A percentile compares a stretch with the other conserved stretches of the same genome.
Evolutionary conservation across 2,113 vertebrate genomes (phyloP).

Genomic region (Neogobius melanostomus): DNA sequence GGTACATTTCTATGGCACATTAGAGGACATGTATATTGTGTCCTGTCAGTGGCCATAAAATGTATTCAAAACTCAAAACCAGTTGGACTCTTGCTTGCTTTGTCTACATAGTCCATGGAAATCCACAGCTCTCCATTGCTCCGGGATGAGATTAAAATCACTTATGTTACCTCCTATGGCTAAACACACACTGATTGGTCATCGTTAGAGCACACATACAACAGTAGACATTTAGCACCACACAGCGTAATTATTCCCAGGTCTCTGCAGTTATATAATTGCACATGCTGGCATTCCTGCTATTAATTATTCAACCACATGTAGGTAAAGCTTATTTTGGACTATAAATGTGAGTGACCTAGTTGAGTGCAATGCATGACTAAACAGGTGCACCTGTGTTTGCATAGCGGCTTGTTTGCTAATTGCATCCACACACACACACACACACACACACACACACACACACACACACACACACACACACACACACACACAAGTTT

Average conservation of each 20-base stretch:
- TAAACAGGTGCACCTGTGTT: slow-evolving; percentile 1
- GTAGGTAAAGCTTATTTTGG: slow-evolving; percentile 13
- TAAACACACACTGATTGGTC: background rate
- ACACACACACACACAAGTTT: background rate
- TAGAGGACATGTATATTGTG: too few relatives aligned
- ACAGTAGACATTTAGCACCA: background rate
- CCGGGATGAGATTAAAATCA: background rate
- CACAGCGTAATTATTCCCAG: background rate
- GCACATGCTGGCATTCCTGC: background rate
- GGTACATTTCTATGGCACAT: too few relatives aligned
- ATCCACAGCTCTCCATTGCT: background rate
- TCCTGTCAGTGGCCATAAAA: background rate
- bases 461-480: background rate
- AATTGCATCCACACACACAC: background rate
- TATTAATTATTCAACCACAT: slow-evolving; percentile 1
- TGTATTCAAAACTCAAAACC: background rate
- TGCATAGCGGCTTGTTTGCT: background rate
- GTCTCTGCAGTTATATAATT: slow-evolving; percentile 4
- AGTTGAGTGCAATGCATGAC: slow-evolving; percentile 13
- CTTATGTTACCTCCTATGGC: background rate
- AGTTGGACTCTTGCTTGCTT: background rate
- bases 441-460: too few relatives aligned
- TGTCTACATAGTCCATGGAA: background rate
- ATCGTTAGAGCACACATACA: background rate
- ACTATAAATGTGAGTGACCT: slow-evolving; percentile 11